Conservation (phyloP, 2,113 vertebrate species). For the Bubo bubo region DNA sequence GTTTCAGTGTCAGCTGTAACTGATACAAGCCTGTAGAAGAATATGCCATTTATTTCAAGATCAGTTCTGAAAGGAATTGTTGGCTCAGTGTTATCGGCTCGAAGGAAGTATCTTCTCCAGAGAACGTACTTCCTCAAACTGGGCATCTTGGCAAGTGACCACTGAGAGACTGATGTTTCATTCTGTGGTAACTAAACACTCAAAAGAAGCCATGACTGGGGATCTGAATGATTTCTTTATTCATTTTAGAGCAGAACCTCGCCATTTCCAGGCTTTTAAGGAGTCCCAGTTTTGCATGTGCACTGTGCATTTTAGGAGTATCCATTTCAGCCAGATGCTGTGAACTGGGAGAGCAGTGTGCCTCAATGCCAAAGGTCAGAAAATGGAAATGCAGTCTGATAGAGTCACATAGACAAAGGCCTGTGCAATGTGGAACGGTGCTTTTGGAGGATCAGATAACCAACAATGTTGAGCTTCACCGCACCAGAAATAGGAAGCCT, state of each 20-base stretch:
- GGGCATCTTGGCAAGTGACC: background rate
- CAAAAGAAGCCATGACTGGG: background rate
- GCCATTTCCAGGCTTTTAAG: background rate
- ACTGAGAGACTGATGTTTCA: accelerated
- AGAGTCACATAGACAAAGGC: background rate
- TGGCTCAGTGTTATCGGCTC: background rate
- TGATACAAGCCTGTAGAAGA: background rate
- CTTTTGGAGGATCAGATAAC: background rate
- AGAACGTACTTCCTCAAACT: background rate
- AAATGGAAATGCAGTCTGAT: background rate
- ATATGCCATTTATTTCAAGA: background rate
- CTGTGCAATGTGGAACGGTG: background rate
- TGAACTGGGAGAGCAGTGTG: background rate
- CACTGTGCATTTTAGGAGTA: background rate
- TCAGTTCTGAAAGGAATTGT: background rate
- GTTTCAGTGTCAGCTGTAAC: background rate
- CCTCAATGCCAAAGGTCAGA: background rate
- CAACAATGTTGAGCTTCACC: background rate
- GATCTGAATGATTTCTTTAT: conserved; percentile 16
- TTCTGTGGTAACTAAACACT: conserved; percentile 7
- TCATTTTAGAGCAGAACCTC: background rate
- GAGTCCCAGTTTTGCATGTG: background rate
- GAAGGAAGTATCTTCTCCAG: conserved; percentile 6
- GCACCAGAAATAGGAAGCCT: background rate
- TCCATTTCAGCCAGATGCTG: background rate